phyloP scores from a whole-genome alignment of 2,888 invertebrate genomes.

The Drosophila mulleri region DNA sequence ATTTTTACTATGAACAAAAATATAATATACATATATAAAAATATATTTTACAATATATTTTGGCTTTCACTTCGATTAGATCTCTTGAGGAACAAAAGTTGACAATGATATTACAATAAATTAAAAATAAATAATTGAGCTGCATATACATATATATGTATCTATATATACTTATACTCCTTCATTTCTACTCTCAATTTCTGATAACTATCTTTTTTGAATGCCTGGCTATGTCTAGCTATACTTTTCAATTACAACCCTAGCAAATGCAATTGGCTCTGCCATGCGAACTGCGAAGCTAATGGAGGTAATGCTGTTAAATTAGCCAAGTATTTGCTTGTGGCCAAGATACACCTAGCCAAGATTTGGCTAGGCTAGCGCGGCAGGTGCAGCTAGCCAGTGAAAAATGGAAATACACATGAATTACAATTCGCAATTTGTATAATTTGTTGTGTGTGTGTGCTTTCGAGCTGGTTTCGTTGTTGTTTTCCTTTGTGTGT shows the following conservation, averaged over 20 bases:
- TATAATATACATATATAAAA: no score
- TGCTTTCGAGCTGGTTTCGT: not conserved
- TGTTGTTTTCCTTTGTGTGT: not conserved
- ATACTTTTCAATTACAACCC: not conserved
- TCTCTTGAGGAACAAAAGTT: no score
- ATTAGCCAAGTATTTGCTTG: not conserved
- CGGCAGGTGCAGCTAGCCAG: not conserved
- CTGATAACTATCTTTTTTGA: not conserved
- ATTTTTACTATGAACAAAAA: not conserved
- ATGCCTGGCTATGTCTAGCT: no score
- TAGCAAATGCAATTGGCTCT: not conserved
- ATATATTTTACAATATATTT: no score
- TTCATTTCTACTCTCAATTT: no score
- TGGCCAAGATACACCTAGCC: not conserved
- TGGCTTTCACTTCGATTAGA: no score
- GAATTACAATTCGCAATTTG: conserved; percentile 5
- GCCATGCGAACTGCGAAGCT: not conserved
- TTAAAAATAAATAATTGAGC: no score
- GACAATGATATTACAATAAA: no score
- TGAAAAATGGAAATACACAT: not conserved
- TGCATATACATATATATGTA: no score
- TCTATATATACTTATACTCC: no score
- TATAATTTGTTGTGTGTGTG: no score
- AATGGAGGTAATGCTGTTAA: not conserved
- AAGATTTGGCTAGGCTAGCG: not conserved